Evolutionary conservation across 2,888 invertebrate species (phyloP), one percentile per base, ranked within the genome.

Genomic region (Cephus nigrinus): DNA sequence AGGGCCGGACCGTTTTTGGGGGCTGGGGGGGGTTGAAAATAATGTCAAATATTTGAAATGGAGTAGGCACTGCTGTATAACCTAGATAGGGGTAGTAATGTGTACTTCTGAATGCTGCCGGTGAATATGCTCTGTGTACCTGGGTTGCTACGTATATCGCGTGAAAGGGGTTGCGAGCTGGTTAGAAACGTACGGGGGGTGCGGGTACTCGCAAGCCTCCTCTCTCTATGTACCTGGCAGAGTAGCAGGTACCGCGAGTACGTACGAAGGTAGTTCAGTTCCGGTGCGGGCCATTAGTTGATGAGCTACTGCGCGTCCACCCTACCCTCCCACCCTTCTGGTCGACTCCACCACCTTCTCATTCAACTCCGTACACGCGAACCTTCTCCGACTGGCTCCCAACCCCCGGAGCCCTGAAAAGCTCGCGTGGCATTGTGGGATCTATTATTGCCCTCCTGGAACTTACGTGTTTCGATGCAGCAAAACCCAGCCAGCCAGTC

Each of bases 211-310:
- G 55, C 55, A 9, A 55, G 55, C 55, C 55, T 55, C 55, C 55
- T 55, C 55, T 55, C 55, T 55, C 55, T 55, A 55, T 55, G 71
- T 71, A 68, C 55, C 82, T 80, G 80, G 77, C 73, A 74, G 76
- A 79, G 79, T 80, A 78, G 80, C 78, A 80, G 80, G 78, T 79
- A 82, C 78, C 74, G 82, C 82, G 84, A 84, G 84, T 80, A 79
- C 83, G 84, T 82, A 82, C 80, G 83, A 82, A 82, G 84, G 82
- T 83, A 88, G 88, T 88, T 89, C 86, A 88, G 89, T 90, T 91
- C 89, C 89, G 90, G 89, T 90, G 87, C 89, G 90, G 90, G 88
- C 91, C 91, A 91, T 91, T 91, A 91, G 91, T 91, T 91, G 91
- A 91, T 91, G 91, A 91, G 90, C 88, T 89, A 83, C 85, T 88